phyloP scores from a whole-genome alignment of 2,888 invertebrate genomes.

The Notodonta ziczac region DNA sequence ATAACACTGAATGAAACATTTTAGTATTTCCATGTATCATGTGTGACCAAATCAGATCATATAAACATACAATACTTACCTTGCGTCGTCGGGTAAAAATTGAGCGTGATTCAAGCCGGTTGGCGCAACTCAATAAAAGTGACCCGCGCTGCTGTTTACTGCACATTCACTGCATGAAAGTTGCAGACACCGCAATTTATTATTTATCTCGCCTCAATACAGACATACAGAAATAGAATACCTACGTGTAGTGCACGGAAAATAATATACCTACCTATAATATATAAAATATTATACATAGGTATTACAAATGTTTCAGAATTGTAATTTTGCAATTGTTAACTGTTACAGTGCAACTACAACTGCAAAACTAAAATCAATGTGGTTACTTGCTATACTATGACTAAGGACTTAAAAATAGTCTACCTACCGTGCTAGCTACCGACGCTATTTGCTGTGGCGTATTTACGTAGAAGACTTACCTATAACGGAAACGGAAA shows the following conservation, averaged over 20 bases:
- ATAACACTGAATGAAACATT: background rate
- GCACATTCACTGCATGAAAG: slow-evolving; percentile 5
- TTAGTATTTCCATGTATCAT: background rate
- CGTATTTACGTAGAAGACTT: too few species aligned
- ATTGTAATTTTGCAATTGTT: too few species aligned
- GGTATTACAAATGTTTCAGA: too few species aligned
- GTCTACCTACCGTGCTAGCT: too few species aligned
- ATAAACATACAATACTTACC: background rate
- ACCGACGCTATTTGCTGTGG: too few species aligned
- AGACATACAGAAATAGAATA: background rate
- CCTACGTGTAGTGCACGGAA: background rate
- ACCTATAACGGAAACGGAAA: too few species aligned
- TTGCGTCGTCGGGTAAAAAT: background rate
- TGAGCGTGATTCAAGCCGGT: slow-evolving; percentile 3
- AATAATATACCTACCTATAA: too few species aligned
- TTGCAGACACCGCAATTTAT: background rate
- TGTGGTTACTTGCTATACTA: too few species aligned
- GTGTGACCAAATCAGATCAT: background rate
- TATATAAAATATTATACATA: too few species aligned
- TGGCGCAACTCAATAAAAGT: background rate
- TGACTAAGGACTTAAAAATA: too few species aligned
- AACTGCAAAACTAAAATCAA: too few species aligned
- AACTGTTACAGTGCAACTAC: too few species aligned
- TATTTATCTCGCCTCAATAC: background rate
- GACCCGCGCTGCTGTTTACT: background rate